These are phyloP conservation scores for Mormyrus lacerda DNA, from an alignment of 2,113 vertebrate species.

Conservation along the genomic window DNA sequence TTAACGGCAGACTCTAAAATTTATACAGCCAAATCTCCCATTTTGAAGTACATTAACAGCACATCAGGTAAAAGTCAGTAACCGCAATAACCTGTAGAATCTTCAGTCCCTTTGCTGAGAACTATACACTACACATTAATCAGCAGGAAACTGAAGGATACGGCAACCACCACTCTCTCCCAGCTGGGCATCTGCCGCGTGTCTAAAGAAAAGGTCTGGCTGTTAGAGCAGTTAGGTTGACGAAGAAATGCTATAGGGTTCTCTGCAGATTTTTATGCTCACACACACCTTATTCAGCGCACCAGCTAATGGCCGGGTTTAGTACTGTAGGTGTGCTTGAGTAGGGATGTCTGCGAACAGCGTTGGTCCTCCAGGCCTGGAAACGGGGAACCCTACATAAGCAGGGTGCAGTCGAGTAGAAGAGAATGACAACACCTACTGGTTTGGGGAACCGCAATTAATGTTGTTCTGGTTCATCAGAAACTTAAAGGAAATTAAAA, in stretches of 20 bases:
- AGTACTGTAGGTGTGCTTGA: not conserved
- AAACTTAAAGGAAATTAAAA: not conserved
- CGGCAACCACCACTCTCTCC: not conserved
- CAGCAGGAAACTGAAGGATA: not conserved
- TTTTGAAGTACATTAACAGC: not conserved
- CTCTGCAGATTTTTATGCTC: not conserved
- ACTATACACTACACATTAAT: not conserved
- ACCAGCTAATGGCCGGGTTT: not conserved
- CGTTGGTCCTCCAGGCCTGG: not conserved
- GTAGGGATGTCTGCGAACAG: not conserved
- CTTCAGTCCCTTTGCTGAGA: not conserved
- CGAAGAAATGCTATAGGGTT: not conserved
- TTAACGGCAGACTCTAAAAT: not conserved
- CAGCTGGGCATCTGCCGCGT: not conserved
- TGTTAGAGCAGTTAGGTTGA: no score
- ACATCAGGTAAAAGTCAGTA: not conserved
- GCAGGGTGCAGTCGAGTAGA: not conserved
- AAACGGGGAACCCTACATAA: not conserved
- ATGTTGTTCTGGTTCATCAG: not conserved
- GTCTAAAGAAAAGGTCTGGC: not conserved
- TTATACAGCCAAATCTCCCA: not conserved
- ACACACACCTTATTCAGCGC: not conserved
- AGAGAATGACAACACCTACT: not conserved
- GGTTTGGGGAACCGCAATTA: not conserved
- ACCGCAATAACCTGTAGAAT: not conserved